A percentile compares a stretch with the other conserved stretches of the same genome.
These are phyloP conservation scores for Philonicus albiceps DNA, from an alignment of 2,888 invertebrate species.

Conservation along the genomic window DNA sequence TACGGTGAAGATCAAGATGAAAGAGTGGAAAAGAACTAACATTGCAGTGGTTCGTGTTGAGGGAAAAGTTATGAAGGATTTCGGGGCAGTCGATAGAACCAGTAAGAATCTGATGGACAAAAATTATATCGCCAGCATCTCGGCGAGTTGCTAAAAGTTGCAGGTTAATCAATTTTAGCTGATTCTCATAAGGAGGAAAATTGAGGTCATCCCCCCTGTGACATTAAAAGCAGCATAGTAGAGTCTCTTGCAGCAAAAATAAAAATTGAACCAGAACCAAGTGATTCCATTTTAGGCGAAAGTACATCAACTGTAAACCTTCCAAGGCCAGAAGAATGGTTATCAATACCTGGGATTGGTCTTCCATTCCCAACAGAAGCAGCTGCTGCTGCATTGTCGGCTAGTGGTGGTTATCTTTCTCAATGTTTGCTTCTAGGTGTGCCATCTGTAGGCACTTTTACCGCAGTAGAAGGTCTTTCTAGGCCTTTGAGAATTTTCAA, in stretches of 20 bases:
- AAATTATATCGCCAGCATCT: no score
- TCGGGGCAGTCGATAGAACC: no score
- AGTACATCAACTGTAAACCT: slow-evolving; percentile 51
- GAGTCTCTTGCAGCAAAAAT: slow-evolving; percentile 38
- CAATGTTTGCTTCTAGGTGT: slow-evolving; percentile 60
- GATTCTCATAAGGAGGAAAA: no score
- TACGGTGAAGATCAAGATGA: no score
- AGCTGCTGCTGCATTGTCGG: slow-evolving; percentile 56
- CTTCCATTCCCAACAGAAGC: slow-evolving; percentile 62
- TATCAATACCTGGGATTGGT: slow-evolving; percentile 60
- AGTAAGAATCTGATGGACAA: no score
- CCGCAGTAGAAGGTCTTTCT: slow-evolving; percentile 59
- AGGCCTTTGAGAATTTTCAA: slow-evolving; percentile 85
- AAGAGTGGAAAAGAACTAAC: no score
- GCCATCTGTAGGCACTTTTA: slow-evolving; percentile 55
- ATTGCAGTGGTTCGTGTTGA: no score
- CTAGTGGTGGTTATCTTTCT: slow-evolving; percentile 60
- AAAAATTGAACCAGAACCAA: slow-evolving; percentile 41
- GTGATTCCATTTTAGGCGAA: slow-evolving; percentile 54
- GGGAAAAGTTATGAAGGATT: no score
- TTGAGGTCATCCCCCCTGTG: no score
- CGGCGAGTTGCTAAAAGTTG: no score
- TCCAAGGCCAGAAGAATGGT: slow-evolving; percentile 55
- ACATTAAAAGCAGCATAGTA: slow-evolving; percentile 1
- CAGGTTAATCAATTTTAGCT: no score